Conservation (phyloP, 1,140 invertebrate genomes). For the Saccostrea echinata region DNA sequence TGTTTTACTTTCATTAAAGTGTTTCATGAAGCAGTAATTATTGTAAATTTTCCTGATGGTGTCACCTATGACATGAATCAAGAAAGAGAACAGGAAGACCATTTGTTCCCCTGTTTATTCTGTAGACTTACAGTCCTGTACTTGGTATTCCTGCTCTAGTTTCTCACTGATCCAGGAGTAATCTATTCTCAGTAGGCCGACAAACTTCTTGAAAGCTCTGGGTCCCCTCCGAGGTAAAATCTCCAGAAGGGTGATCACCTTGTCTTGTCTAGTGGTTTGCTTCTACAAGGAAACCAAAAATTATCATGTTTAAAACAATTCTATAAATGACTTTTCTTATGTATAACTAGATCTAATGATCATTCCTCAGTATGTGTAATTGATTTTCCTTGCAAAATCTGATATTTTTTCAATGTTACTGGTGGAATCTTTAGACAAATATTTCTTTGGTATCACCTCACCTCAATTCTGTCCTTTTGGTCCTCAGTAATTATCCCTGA, state of each 20-base stretch:
- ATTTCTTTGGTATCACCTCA: not conserved
- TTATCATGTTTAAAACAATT: not conserved
- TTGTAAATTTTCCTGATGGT: too few species aligned
- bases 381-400: not conserved
- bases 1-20: too few species aligned
- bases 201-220: slow-evolving; percentile 54
- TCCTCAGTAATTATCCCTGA: slow-evolving; percentile 53
- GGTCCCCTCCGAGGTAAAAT: slow-evolving; percentile 54
- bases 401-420: not conserved
- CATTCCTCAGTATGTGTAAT: not conserved
- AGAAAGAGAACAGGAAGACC: too few species aligned
- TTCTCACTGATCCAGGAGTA: slow-evolving; percentile 56
- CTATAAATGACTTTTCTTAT: not conserved
- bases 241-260: slow-evolving; percentile 54
- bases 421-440: not conserved
- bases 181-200: slow-evolving; percentile 22
- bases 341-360: not conserved
- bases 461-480: slow-evolving; percentile 56
- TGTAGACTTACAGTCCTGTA: slow-evolving; percentile 52
- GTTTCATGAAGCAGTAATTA: too few species aligned
- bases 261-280: slow-evolving; percentile 57
- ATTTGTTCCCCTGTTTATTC: too few species aligned
- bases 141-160: slow-evolving; percentile 49
- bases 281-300: slow-evolving; percentile 37
- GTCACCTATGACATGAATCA: too few species aligned